phyloP scores from a whole-genome alignment of 2,113 vertebrate genomes.

The Willisornis vidua region DNA sequence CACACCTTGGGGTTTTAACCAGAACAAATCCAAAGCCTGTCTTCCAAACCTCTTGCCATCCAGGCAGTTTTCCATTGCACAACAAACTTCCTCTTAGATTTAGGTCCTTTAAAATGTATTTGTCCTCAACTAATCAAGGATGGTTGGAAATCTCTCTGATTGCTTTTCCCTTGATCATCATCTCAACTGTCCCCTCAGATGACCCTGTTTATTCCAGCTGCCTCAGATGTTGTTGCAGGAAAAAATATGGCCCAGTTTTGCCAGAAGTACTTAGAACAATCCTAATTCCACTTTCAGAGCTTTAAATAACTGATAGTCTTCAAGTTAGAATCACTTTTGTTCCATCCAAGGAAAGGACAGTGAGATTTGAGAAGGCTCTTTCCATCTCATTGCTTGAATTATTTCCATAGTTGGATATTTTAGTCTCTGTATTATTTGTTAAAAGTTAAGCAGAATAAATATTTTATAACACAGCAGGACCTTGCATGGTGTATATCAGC shows the following conservation, averaged over 20 bases:
- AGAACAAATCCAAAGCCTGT: slow-evolving; percentile 37
- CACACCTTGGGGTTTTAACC: slow-evolving; percentile 32
- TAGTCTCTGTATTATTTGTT: background rate
- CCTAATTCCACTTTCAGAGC: background rate
- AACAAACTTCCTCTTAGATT: slow-evolving; percentile 15
- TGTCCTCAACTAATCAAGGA: slow-evolving; percentile 15
- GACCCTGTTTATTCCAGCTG: background rate
- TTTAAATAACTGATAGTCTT: background rate
- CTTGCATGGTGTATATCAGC: background rate
- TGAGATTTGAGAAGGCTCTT: background rate
- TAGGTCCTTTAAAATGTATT: background rate
- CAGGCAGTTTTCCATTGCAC: background rate
- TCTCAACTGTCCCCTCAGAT: background rate
- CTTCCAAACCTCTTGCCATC: slow-evolving; percentile 8
- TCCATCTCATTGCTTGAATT: background rate
- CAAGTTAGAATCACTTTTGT: background rate
- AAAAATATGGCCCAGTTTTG: background rate
- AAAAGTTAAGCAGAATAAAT: background rate
- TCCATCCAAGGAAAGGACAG: background rate
- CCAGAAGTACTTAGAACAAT: background rate
- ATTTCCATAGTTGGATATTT: background rate
- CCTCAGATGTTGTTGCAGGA: background rate
- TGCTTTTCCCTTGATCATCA: background rate
- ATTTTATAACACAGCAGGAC: background rate
- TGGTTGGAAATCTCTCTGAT: slow-evolving; percentile 12